Evolutionary conservation across 2,113 vertebrate species (phyloP).

Genomic region (Sturnira hondurensis): DNA sequence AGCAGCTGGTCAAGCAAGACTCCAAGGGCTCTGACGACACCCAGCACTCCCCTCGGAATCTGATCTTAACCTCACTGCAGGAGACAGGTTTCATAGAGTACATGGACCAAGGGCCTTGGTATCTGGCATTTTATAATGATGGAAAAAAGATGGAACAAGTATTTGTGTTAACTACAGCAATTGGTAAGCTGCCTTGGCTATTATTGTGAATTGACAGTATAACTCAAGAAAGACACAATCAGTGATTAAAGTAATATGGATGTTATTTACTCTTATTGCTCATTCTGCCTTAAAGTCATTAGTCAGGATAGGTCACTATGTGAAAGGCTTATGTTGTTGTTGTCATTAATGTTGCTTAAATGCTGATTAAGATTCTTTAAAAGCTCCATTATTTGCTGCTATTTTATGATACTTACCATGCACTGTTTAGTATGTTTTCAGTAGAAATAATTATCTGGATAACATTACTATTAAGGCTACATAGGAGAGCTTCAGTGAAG

Average conservation of each 20-base stretch:
- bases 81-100: conserved; percentile 98
- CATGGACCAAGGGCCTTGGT: conserved; percentile 97
- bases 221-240: conserved; percentile 9
- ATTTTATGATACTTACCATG: background rate
- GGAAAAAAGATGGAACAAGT: conserved; percentile 96
- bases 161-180: conserved; percentile 91
- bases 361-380: background rate
- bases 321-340: conserved; percentile 10
- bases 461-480: background rate
- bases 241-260: background rate
- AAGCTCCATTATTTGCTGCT: conserved; percentile 4
- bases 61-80: conserved; percentile 92
- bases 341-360: conserved; percentile 21
- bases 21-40: conserved; percentile 85
- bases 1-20: conserved; percentile 92
- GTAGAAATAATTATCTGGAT: background rate
- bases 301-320: background rate
- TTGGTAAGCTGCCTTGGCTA: conserved; percentile 85
- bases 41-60: conserved; percentile 86
- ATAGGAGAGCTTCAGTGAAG: conserved; percentile 17
- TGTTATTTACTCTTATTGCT: conserved; percentile 11
- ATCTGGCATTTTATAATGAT: conserved; percentile 97
- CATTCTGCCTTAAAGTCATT: conserved; percentile 5
- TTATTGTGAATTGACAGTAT: conserved; percentile 4
- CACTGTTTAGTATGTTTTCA: background rate